Evolutionary conservation across 92 coral and sea anemone genomes (phyloP), one percentile per base, ranked within the genome.

Genomic region (Pocillopora meandrina): DNA sequence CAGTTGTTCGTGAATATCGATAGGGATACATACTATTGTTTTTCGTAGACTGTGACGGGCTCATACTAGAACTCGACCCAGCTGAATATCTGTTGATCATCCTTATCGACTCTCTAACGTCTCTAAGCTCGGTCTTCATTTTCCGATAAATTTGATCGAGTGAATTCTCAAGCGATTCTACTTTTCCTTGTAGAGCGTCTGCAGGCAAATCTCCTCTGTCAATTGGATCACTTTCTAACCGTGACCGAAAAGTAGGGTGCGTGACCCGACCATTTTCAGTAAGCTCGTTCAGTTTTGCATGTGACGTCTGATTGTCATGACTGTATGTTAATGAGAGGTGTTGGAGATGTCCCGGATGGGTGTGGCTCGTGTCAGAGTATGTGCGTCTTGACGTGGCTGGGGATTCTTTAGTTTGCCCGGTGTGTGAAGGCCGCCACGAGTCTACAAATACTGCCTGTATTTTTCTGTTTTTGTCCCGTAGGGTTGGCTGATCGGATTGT

Each of bases 141-240:
- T 91, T 94, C 70, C 90, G 83, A 90, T 92, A 91, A 89, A 96
- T 94, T 74, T 93, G 90, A 90, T 96, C 99, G 69, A 96, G 82
- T 71, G 93, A 83, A 49, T 86, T 87, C 87, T 94, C 98, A 65
- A 96, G 73, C 7, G 95, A 85, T 59, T 94, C 93, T 19, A 96
- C 89, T 65, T 92, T 89, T 49, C 88, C 79, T 56, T 96, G 93
- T 4, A 96, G 77, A 42, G 91, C 85, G 26, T 91, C 98, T 0
- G 84, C 80, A 2, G 98, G 80, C 84, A 92, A 87, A 20, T 80
- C 80, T 2, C 97, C 97, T 31, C 90, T 71, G 87, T 93, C 97
- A 3, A 93, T 93, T 19, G 90, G 93, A 76, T 94, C 98, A 77
- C 91, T 88, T 6, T 92, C 90, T 18, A 76, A 35, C 52, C 83